Evolutionary conservation across 2,797 vertebrate genomes (phyloP).

Genomic region (Lithobates sylvaticus): DNA sequence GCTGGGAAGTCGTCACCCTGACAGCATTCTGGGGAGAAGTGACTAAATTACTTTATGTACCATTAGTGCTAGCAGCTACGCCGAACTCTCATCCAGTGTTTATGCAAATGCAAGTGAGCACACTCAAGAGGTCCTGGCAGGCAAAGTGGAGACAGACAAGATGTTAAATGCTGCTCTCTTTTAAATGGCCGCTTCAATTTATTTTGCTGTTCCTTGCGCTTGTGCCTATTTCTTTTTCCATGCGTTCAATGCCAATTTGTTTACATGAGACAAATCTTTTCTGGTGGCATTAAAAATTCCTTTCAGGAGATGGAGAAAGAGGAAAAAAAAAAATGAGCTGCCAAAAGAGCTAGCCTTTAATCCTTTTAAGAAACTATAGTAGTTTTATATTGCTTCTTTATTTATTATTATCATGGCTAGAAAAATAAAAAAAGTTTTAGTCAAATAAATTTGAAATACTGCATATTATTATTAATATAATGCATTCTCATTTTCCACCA

Average conservation of each 20-base stretch:
- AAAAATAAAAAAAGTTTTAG: no score
- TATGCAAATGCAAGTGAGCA: conserved; percentile 82
- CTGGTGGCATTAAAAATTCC: conserved; percentile 17
- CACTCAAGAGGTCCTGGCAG: conserved; percentile 80
- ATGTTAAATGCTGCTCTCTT: conserved; percentile 60
- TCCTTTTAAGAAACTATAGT: no score
- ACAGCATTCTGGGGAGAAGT: conserved; percentile 80
- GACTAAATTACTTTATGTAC: conserved; percentile 85
- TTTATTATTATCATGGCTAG: background rate
- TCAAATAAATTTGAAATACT: no score
- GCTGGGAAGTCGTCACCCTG: conserved; percentile 79
- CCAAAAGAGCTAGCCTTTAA: background rate
- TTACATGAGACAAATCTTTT: conserved; percentile 33
- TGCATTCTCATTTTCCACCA: no score
- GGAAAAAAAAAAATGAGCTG: background rate
- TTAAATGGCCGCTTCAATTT: conserved; percentile 55
- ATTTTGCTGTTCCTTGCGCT: conserved; percentile 32
- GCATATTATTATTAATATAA: no score
- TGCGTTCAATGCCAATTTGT: conserved; percentile 29
- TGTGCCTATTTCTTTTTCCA: conserved; percentile 17
- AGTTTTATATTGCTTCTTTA: background rate
- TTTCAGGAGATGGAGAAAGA: background rate
- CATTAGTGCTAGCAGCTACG: conserved; percentile 77
- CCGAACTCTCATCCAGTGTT: conserved; percentile 79
- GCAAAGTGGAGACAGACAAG: conserved; percentile 74